phyloP scores from a whole-genome alignment of 2,797 vertebrate species.

The Cuculus canorus region DNA sequence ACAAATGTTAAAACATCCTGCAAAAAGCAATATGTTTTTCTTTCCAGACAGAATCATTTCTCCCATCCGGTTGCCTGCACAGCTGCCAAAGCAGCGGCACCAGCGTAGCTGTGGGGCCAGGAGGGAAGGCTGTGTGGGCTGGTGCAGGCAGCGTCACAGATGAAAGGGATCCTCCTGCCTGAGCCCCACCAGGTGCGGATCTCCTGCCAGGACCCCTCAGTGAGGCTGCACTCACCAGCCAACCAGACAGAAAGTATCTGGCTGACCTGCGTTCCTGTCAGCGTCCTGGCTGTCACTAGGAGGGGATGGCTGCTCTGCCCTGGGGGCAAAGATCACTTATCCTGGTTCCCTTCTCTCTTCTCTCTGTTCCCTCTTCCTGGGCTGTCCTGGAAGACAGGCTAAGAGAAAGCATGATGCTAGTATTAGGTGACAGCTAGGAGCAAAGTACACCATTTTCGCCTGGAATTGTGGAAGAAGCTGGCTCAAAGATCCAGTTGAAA shows the following conservation, averaged over 20 bases:
- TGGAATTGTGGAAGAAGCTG: neutral
- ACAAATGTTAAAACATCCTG: neutral
- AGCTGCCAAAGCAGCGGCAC: slow-evolving; percentile 39
- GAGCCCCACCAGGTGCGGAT: neutral
- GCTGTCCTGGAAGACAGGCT: neutral
- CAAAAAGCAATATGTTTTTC: neutral
- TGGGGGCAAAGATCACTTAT: rapidly evolving
- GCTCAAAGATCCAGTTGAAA: neutral
- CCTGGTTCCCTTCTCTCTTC: neutral
- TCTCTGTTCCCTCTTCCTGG: neutral
- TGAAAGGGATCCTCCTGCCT: rapidly evolving
- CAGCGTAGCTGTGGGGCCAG: rapidly evolving
- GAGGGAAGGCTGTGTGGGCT: neutral
- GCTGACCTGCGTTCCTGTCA: neutral
- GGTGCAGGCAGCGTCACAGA: neutral
- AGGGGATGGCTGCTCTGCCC: neutral
- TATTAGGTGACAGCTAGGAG: neutral
- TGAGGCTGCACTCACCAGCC: rapidly evolving
- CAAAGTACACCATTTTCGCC: neutral
- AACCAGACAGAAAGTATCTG: rapidly evolving
- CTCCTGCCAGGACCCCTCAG: neutral
- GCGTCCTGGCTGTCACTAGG: neutral
- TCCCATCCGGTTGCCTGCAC: neutral
- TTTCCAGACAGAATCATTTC: slow-evolving; percentile 29
- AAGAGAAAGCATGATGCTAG: neutral